These are phyloP conservation scores for Drosophila testacea DNA, from an alignment of 2,888 invertebrate genomes.

Conservation along the genomic window DNA sequence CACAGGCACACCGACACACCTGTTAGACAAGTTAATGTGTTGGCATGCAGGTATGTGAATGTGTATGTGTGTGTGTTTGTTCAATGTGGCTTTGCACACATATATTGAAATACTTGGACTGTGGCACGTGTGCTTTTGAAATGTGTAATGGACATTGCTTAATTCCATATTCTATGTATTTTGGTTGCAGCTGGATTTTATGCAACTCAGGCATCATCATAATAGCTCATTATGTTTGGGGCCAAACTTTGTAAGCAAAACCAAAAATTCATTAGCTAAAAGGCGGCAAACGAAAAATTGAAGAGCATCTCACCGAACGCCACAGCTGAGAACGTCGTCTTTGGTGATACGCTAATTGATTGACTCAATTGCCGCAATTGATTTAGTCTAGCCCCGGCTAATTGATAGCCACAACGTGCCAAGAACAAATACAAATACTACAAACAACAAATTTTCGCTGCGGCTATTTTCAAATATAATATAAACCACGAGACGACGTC, in stretches of 20 bases:
- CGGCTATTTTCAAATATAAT: constrained; percentile 44
- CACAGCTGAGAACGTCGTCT: constrained; percentile 42
- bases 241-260: constrained; percentile 32
- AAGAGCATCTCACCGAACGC: constrained; percentile 38
- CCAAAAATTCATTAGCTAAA: constrained; percentile 77
- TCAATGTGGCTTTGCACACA: constrained; percentile 33
- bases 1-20: constrained; percentile 22
- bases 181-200: constrained; percentile 54
- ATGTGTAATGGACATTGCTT: constrained; percentile 80
- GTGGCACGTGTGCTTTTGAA: constrained; percentile 72
- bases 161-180: constrained; percentile 66
- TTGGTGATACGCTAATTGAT: constrained; percentile 62
- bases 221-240: constrained; percentile 72
- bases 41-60: constrained; percentile 19
- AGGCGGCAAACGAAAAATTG: constrained; percentile 43
- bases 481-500: constrained; percentile 26
- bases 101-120: constrained; percentile 22
- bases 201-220: constrained; percentile 71
- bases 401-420: constrained; percentile 69
- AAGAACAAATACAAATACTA: constrained; percentile 41
- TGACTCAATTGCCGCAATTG: constrained; percentile 64
- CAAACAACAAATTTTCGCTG: constrained; percentile 29
- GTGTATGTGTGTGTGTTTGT: constrained; percentile 4
- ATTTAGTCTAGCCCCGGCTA: constrained; percentile 63
- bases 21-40: constrained; percentile 58